Evolutionary conservation across 2,113 vertebrate genomes (phyloP).

Genomic region (Thunnus thynnus): DNA sequence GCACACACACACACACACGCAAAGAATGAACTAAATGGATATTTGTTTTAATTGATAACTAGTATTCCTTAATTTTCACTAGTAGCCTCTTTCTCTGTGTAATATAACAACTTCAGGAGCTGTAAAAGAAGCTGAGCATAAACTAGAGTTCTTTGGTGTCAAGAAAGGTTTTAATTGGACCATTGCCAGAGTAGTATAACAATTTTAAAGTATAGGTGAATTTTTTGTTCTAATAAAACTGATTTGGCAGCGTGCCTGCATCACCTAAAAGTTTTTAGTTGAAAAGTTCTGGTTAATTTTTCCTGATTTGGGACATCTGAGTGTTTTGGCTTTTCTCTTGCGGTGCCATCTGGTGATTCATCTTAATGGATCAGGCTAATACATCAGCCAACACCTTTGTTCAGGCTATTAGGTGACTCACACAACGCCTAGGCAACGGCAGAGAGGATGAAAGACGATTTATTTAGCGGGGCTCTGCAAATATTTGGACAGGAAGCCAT

Average conservation of each 20-base stretch:
- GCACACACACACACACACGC: slow-evolving; percentile 10
- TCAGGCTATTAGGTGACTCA: slow-evolving; percentile 45
- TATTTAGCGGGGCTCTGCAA: slow-evolving; percentile 41
- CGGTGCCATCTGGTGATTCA: slow-evolving; percentile 22
- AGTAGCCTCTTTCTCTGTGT: background rate
- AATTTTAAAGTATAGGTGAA: background rate
- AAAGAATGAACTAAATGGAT: slow-evolving; percentile 21
- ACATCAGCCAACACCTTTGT: slow-evolving; percentile 26
- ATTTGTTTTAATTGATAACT: slow-evolving; percentile 50
- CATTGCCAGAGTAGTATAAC: slow-evolving; percentile 1
- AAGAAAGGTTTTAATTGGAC: slow-evolving; percentile 29
- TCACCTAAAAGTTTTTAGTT: background rate
- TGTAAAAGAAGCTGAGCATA: background rate
- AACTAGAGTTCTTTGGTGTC: background rate
- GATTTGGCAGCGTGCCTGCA: background rate
- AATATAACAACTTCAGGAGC: slow-evolving; percentile 16
- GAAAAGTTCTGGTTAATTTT: background rate
- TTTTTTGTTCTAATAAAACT: background rate
- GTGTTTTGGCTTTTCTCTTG: background rate
- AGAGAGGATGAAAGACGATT: slow-evolving; percentile 26
- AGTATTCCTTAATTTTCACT: slow-evolving; percentile 25
- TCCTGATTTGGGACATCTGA: background rate
- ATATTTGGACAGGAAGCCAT: slow-evolving; percentile 29
- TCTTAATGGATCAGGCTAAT: slow-evolving; percentile 21
- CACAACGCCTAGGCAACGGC: background rate